These are phyloP conservation scores for Nothoprocta perdicaria DNA, from an alignment of 2,113 vertebrate species.

Conservation along the genomic window DNA sequence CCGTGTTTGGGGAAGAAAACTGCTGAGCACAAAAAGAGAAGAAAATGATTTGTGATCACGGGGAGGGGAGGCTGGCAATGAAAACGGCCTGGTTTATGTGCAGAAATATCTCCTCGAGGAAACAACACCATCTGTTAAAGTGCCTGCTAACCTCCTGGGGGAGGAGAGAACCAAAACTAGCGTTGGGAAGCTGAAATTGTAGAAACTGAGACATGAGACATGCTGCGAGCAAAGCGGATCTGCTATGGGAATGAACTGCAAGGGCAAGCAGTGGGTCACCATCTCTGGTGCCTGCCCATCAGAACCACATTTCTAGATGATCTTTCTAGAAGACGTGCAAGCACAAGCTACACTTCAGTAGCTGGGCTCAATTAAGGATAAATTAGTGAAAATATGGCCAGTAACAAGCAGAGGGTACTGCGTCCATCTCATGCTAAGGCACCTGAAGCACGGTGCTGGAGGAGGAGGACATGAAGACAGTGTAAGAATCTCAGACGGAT, in stretches of 20 bases:
- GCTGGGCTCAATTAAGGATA: neutral
- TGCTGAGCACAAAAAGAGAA: neutral
- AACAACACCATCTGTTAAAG: neutral
- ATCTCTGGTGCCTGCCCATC: neutral
- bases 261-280: neutral
- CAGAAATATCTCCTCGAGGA: rapidly evolving
- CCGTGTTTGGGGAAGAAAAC: neutral
- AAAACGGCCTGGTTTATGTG: neutral
- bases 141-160: neutral
- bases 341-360: neutral
- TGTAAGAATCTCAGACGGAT: neutral
- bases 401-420: neutral
- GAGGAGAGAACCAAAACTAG: neutral
- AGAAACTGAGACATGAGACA: neutral
- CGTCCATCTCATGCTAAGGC: neutral
- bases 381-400: neutral
- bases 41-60: neutral
- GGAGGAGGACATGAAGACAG: neutral
- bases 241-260: neutral
- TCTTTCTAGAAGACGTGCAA: neutral
- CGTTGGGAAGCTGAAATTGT: neutral
- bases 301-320: neutral
- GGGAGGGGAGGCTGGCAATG: neutral
- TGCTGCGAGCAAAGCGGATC: neutral
- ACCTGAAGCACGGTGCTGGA: neutral